Evolutionary conservation across 2,888 invertebrate genomes (phyloP), one percentile per base, ranked within the genome.

Genomic region (Pterostichus niger): DNA sequence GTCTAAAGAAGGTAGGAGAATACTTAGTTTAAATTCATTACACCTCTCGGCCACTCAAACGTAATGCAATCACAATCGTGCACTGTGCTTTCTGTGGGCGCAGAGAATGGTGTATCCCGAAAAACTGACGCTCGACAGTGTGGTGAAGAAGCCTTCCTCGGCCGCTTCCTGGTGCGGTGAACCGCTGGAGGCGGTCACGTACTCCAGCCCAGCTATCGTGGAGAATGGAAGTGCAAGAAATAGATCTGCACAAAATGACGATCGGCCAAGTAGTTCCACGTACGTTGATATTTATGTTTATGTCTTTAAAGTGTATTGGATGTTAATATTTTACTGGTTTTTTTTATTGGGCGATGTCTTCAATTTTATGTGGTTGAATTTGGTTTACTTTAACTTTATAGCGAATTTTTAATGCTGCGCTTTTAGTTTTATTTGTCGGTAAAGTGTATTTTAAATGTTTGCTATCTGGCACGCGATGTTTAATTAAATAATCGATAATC

Each of bases 81-180:
- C 59, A 31, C 46, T 59, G 17, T 68, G 33, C 24, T 52, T 56
- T 71, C 54, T 61, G 24, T 33, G 10, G 17, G 85, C 88, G 87
- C 87, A 87, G 87, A 87, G 89, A 87, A 90, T 90, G 90, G 90
- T 90, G 84, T 90, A 89, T 85, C 90, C 90, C 44, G 90, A 90
- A 87, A 88, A 89, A 86, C 85, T 89, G 84, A 86, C 86, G 83
- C 86, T 90, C 71, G 89, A 90, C 85, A 88, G 89, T 87, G 87
- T 89, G 24, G 85, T 85, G 44, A 86, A 86, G 82, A 87, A 87
- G 83, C 83, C 85, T 54, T 85, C 88, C 79, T 86, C 88, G 9
- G 85, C 86, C 15, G 77, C 86, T 31, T 89, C 89, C 35, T 90
- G 90, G 90, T 89, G 89, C 84, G 87, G 86, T 83, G 89, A 88